phyloP scores from a whole-genome alignment of 2,888 invertebrate genomes.

The Agrotis ipsilon region DNA sequence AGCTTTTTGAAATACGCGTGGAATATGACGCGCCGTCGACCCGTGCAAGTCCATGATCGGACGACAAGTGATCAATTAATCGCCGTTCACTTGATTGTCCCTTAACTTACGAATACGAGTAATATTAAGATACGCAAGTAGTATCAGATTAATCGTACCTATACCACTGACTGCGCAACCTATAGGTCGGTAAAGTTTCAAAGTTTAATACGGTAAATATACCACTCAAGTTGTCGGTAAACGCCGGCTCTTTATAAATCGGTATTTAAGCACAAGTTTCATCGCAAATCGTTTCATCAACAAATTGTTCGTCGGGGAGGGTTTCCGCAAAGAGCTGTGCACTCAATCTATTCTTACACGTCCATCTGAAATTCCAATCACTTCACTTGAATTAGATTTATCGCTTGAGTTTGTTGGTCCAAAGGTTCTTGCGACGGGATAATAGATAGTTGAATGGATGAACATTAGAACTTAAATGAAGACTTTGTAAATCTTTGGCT shows the following conservation, averaged over 20 bases:
- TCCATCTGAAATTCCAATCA: slow-evolving; percentile 41
- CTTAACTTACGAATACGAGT: no score
- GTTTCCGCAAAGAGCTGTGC: slow-evolving; percentile 14
- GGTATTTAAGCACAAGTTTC: slow-evolving; percentile 7
- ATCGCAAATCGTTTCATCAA: slow-evolving; percentile 25
- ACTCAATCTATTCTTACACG: slow-evolving; percentile 29
- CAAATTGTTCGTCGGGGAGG: slow-evolving; percentile 30
- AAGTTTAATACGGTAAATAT: slow-evolving; percentile 27
- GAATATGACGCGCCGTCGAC: no score
- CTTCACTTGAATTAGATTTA: slow-evolving; percentile 37
- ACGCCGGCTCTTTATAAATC: slow-evolving; percentile 7
- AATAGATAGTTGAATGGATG: slow-evolving; percentile 10
- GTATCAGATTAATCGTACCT: not conserved
- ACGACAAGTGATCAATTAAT: no score
- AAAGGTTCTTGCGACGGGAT: slow-evolving; percentile 5
- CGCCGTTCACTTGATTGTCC: no score
- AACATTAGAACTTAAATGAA: not conserved
- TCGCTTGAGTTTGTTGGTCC: slow-evolving; percentile 20
- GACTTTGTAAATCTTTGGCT: slow-evolving; percentile 3
- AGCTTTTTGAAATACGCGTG: no score
- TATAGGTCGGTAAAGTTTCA: slow-evolving; percentile 1
- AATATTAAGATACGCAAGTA: not conserved
- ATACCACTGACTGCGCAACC: not conserved
- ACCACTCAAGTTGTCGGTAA: slow-evolving; percentile 21
- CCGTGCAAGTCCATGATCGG: no score